Percentiles rank a stretch among this genome's conserved stretches.
phyloP scores from a whole-genome alignment of 2,888 invertebrate species.

The Morpho helenor region DNA sequence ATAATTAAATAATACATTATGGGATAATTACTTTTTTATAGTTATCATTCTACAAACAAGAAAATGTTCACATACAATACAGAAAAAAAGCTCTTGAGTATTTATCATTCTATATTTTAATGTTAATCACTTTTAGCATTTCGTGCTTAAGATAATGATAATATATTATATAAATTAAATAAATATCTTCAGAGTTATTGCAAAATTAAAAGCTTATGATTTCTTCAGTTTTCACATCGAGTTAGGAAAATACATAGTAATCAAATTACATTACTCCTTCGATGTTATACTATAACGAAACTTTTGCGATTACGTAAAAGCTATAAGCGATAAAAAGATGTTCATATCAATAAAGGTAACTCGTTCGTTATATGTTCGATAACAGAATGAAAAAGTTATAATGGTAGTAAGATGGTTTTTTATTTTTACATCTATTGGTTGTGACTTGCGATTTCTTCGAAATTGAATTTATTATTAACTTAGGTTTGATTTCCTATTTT shows the following conservation, averaged over 20 bases:
- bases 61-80: too few relatives aligned
- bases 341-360: neutral
- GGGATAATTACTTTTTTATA: too few relatives aligned
- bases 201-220: neutral
- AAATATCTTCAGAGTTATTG: neutral
- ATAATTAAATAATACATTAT: too few relatives aligned
- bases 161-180: too few relatives aligned
- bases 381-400: conserved; percentile 2
- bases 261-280: conserved; percentile 1
- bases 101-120: too few relatives aligned
- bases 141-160: too few relatives aligned
- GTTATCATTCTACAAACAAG: too few relatives aligned
- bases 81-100: too few relatives aligned
- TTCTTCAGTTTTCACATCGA: neutral
- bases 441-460: neutral
- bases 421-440: neutral
- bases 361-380: conserved; percentile 6
- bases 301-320: conserved; percentile 20
- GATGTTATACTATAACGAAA: conserved; percentile 25
- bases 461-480: neutral
- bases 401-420: neutral
- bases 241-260: neutral
- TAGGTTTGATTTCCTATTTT: neutral
- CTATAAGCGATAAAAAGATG: conserved; percentile 3
- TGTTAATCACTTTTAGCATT: too few relatives aligned